Evolutionary conservation across 2,797 vertebrate genomes (phyloP).

Genomic region (Chelon auratus): DNA sequence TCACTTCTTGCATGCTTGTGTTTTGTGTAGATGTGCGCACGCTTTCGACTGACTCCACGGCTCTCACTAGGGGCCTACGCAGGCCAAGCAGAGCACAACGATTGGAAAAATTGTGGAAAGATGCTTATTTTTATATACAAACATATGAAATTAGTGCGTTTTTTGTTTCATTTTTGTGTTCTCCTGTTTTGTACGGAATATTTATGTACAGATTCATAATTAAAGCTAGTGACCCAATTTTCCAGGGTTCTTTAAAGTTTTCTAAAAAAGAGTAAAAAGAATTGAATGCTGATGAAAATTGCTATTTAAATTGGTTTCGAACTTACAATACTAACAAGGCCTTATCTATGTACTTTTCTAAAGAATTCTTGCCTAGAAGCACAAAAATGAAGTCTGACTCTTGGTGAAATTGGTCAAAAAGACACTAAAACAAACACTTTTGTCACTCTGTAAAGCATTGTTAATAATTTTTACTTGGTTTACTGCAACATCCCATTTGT

Average conservation of each 20-base stretch:
- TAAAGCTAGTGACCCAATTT: constrained; percentile 80
- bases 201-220: constrained; percentile 86
- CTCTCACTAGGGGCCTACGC: constrained; percentile 44
- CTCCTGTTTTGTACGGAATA: constrained; percentile 85
- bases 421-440: constrained; percentile 64
- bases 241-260: constrained; percentile 82
- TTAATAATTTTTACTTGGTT: constrained; percentile 24
- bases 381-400: constrained; percentile 72
- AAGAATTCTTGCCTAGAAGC: constrained; percentile 76
- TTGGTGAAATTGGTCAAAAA: constrained; percentile 60
- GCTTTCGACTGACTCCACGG: constrained; percentile 62
- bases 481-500: constrained; percentile 1
- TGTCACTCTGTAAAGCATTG: constrained; percentile 27
- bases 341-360: constrained; percentile 78
- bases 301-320: constrained; percentile 82
- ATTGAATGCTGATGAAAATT: constrained; percentile 69
- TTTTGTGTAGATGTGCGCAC: constrained; percentile 80
- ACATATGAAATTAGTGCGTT: constrained; percentile 70
- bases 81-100: constrained; percentile 35
- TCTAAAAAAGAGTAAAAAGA: constrained; percentile 72
- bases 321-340: constrained; percentile 76
- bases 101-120: constrained; percentile 58
- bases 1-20: constrained; percentile 85
- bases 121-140: constrained; percentile 87
- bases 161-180: constrained; percentile 72